These are phyloP conservation scores for Uria lomvia DNA, from an alignment of 2,113 vertebrate genomes.

Conservation along the genomic window DNA sequence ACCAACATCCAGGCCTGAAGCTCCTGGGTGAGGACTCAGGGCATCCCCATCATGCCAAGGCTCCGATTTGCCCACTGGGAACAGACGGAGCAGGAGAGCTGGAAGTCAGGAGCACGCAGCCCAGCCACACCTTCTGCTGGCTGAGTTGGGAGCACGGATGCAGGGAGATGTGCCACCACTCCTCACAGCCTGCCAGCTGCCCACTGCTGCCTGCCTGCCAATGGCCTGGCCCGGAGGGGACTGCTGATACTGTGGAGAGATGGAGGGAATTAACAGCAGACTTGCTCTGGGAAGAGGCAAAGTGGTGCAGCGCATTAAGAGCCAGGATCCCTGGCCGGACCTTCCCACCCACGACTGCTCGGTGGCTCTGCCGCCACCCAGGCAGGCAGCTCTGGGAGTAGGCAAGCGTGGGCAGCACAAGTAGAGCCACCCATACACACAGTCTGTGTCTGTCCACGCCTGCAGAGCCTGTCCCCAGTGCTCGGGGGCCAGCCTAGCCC, in stretches of 20 bases:
- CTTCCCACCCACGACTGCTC: neutral
- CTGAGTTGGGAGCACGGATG: neutral
- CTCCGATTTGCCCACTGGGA: neutral
- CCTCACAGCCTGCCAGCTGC: conserved; percentile 22
- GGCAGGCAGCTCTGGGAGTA: neutral
- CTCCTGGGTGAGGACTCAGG: conserved; percentile 63
- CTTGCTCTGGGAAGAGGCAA: neutral
- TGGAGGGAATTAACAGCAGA: conserved; percentile 33
- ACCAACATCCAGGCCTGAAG: conserved; percentile 73
- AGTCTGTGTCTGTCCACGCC: neutral
- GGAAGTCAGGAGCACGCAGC: neutral
- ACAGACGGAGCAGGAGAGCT: neutral
- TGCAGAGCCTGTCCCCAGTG: neutral
- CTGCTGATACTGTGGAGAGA: conserved; percentile 46
- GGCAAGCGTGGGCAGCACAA: neutral
- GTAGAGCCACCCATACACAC: neutral
- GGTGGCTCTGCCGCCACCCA: neutral
- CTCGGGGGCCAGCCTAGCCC: neutral
- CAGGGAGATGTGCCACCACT: neutral
- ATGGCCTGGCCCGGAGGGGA: neutral
- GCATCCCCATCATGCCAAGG: neutral
- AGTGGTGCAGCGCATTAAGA: neutral
- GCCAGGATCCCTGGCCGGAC: neutral
- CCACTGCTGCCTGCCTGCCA: neutral
- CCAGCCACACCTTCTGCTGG: neutral